Evolutionary conservation across 2,113 vertebrate species (phyloP).

Genomic region (Aplodontia rufa): DNA sequence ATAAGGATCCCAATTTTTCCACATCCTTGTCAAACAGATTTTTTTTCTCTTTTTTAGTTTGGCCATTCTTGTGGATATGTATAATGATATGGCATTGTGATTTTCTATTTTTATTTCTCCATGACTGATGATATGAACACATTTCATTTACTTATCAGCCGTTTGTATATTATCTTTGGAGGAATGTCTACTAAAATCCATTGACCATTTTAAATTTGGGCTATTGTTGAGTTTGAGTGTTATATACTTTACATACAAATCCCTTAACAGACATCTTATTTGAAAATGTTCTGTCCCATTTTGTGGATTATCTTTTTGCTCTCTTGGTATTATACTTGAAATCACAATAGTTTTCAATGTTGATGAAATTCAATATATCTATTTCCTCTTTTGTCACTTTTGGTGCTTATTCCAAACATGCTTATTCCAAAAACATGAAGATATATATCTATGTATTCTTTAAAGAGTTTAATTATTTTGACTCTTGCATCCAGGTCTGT

Average conservation of each 20-base stretch:
- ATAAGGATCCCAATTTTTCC: not conserved
- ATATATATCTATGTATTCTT: not conserved
- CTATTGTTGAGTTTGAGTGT: not conserved
- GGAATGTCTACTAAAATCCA: not conserved
- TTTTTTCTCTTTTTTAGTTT: not conserved
- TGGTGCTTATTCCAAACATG: not conserved
- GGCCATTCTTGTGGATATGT: not conserved
- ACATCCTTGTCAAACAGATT: not conserved
- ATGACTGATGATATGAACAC: not conserved
- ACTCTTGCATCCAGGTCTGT: not conserved
- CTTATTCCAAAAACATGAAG: not conserved
- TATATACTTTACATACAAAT: not conserved
- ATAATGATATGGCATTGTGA: not conserved
- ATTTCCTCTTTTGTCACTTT: not conserved
- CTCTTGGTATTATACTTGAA: not conserved
- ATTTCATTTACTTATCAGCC: not conserved
- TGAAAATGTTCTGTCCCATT: not conserved
- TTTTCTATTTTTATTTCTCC: not conserved
- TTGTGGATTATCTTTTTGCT: not conserved
- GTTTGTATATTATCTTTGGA: not conserved
- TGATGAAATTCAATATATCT: not conserved
- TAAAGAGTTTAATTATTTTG: not conserved
- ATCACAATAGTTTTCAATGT: not conserved
- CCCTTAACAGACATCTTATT: not conserved
- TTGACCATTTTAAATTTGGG: constrained; percentile 6